Evolutionary conservation across 2,113 vertebrate genomes (phyloP), one percentile per base, ranked within the genome.

Genomic region (Vicugna pacos): DNA sequence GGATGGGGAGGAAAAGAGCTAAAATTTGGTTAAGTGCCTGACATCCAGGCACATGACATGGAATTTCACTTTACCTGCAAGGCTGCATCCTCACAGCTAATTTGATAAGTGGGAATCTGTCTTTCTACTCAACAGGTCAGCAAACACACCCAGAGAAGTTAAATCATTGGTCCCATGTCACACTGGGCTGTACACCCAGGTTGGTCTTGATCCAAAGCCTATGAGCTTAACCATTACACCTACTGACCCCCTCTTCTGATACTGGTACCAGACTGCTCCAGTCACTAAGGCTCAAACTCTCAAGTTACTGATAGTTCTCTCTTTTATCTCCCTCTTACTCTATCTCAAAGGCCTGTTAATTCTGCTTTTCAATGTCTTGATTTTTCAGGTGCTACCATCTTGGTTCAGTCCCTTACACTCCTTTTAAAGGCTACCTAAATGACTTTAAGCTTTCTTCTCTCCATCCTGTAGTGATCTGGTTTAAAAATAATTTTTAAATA

Each of bases 381-480:
- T 60, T 91, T 92, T 94, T 24, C 80, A 92, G 58, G 20, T 62
- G 30, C 35, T 89, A 72, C 46, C 76, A 79, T 32, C 54, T 88
- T 64, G 77, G n/a, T 76, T 90, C 52, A 89, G 28, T 58, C 60
- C 48, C 82, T 73, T 69, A 56, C 26, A 85, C 19, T 77, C 56
- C 22, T 64, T 79, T 50, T 35, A 86, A 83, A 50, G 82, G 75
- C 22, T 64, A 28, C 22, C 28, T 46, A 65, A 48, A 35, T 24
- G 67, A 94, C 75, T 42, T 76, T 11, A 56, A 60, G 69, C 13
- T 56, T 28, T 75, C 73, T 93, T 86, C 46, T 84, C 13, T 11
- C n/a, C 3, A 11, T 77, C 73, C 75, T 67, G n/a, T 84, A 54
- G 60, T 54, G 22, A 87, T 50, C 16, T 95, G 72, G 65, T 86